A percentile compares a stretch with the other conserved stretches of the same genome.
Conservation (phyloP, 2,113 vertebrate species). For the Drymodes brunneopygia region DNA sequence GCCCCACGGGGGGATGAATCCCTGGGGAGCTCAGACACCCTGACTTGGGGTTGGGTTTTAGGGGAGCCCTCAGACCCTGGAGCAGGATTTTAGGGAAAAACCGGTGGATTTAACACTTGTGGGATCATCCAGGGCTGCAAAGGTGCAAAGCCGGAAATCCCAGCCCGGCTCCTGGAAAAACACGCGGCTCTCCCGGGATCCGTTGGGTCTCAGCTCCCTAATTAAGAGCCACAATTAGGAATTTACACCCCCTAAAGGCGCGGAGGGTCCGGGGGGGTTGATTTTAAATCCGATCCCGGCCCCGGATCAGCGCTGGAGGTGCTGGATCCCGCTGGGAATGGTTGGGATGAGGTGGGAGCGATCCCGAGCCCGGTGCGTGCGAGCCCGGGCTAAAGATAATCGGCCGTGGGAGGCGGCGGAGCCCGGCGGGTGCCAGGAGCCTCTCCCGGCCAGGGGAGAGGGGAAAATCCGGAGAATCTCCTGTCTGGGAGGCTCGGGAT, state of each 20-base stretch:
- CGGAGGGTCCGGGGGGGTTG: not conserved
- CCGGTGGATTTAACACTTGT: not conserved
- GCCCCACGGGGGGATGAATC: fast-evolving
- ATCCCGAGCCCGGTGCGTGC: too few relatives aligned
- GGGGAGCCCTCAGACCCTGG: fast-evolving
- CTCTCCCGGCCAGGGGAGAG: not conserved
- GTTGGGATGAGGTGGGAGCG: too few relatives aligned
- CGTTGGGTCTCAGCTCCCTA: fast-evolving
- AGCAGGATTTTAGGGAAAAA: not conserved
- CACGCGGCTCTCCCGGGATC: fast-evolving
- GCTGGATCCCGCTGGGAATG: not conserved
- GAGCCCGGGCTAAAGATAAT: not conserved
- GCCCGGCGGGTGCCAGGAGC: not conserved
- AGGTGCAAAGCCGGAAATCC: fast-evolving
- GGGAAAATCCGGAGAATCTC: not conserved
- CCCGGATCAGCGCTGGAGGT: not conserved
- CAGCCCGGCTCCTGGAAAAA: fast-evolving
- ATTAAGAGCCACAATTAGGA: not conserved
- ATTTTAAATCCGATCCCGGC: not conserved
- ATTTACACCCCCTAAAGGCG: not conserved
- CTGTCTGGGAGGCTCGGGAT: too few relatives aligned
- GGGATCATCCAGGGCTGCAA: fast-evolving
- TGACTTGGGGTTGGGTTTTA: not conserved
- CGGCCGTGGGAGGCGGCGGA: not conserved
- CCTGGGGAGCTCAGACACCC: not conserved